These are phyloP conservation scores for Falco biarmicus DNA, from an alignment of 2,797 vertebrate genomes.

Conservation along the genomic window DNA sequence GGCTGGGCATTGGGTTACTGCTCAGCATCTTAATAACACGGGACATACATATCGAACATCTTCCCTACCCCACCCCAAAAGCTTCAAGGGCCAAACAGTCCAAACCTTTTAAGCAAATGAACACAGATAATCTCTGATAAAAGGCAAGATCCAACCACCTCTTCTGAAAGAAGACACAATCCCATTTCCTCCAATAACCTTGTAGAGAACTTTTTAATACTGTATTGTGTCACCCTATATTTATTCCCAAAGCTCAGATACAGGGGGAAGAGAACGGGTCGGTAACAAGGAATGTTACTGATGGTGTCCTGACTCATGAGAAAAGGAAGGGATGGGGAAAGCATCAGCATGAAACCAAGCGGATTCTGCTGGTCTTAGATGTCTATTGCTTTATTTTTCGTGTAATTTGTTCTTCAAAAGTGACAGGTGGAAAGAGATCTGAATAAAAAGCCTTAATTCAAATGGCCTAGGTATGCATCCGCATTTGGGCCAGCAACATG, in stretches of 20 bases:
- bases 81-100: background rate
- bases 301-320: background rate
- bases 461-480: background rate
- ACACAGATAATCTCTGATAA: background rate
- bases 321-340: background rate
- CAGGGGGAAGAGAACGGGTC: background rate
- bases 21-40: background rate
- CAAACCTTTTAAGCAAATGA: background rate
- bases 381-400: background rate
- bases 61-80: background rate
- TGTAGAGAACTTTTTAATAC: background rate
- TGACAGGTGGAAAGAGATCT: background rate
- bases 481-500: background rate
- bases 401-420: background rate
- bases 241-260: background rate
- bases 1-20: background rate
- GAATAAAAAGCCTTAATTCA: background rate
- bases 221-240: background rate
- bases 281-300: rapidly evolving
- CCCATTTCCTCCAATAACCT: background rate
- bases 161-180: background rate
- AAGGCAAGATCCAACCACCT: background rate
- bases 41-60: slow-evolving; percentile 16
- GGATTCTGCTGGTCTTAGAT: background rate
- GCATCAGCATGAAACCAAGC: background rate